phyloP scores from a whole-genome alignment of 1,140 invertebrate species.

The Ooceraea biroi region DNA sequence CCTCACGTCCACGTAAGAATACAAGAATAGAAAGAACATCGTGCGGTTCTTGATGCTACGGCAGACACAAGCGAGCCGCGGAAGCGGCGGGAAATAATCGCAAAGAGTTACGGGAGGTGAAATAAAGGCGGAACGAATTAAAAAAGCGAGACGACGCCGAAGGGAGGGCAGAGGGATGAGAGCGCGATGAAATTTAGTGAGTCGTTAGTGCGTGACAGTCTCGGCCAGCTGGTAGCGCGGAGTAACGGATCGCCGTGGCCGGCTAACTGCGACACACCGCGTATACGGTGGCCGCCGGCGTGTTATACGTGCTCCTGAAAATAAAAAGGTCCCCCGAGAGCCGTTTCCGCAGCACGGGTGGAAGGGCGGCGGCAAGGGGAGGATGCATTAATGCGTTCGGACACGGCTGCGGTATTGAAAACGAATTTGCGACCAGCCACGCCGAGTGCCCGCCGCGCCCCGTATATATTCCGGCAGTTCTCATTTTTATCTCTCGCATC shows the following conservation, averaged over 20 bases:
- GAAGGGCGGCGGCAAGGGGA: too few relatives aligned
- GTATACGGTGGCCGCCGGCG: constrained; percentile 12
- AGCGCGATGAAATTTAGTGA: constrained; percentile 78
- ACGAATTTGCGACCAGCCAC: constrained; percentile 52
- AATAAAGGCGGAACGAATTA: constrained; percentile 71
- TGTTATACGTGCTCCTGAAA: constrained; percentile 47
- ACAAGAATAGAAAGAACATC: not conserved
- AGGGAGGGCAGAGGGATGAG: not conserved
- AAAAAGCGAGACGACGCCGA: constrained; percentile 47
- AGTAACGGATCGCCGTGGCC: constrained; percentile 73
- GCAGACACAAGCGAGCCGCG: constrained; percentile 15
- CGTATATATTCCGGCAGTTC: constrained; percentile 42
- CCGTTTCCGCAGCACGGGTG: not conserved
- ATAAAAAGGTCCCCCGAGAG: constrained; percentile 43
- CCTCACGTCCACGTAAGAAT: constrained; percentile 11
- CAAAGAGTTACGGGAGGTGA: constrained; percentile 51
- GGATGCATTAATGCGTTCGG: constrained; percentile 41
- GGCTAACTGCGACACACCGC: constrained; percentile 37
- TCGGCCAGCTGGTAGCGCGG: constrained; percentile 72
- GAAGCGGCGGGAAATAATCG: constrained; percentile 42
- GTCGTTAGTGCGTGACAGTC: constrained; percentile 76
- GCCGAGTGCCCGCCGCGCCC: not conserved
- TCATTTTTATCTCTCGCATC: constrained; percentile 30
- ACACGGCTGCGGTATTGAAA: constrained; percentile 57
- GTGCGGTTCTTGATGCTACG: too few relatives aligned